phyloP scores from a whole-genome alignment of 2,113 vertebrate genomes.

The Aegithalos caudatus region DNA sequence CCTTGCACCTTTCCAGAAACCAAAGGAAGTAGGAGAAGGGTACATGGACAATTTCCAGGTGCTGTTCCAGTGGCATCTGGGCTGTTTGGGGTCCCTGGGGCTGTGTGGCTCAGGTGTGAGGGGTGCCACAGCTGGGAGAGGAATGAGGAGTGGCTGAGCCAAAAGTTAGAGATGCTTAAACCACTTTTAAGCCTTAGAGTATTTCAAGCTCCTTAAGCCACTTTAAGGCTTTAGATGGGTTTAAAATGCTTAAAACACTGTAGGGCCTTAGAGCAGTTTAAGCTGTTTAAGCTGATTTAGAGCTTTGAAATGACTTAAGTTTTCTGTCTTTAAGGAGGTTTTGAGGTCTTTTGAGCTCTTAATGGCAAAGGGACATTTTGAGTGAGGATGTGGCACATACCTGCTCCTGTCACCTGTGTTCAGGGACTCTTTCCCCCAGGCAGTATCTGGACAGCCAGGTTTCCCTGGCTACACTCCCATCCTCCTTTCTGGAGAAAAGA shows the following conservation, averaged over 20 bases:
- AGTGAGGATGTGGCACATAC: background rate
- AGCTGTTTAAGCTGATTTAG: conserved; percentile 57
- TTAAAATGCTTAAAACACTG: conserved; percentile 61
- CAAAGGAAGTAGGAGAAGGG: background rate
- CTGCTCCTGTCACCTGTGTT: background rate
- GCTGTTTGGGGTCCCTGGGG: background rate
- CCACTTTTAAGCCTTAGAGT: conserved; percentile 8
- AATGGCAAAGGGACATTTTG: background rate
- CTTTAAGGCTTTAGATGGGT: conserved; percentile 53
- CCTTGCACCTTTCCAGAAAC: background rate
- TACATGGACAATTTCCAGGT: background rate
- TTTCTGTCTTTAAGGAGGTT: conserved; percentile 17
- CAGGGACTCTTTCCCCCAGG: background rate
- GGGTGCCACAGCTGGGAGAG: background rate
- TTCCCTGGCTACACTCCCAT: background rate
- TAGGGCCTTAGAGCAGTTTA: conserved; percentile 40
- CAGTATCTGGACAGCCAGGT: background rate
- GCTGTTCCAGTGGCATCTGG: background rate
- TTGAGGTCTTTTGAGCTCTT: background rate
- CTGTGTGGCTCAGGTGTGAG: background rate
- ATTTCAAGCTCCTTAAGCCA: conserved; percentile 35
- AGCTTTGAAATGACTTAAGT: conserved; percentile 46
- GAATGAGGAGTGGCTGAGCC: background rate
- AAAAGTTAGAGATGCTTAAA: conserved; percentile 6
- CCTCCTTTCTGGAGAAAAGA: background rate